Conservation (phyloP, 2,888 invertebrate genomes). For the Leucoptera coffeella region DNA sequence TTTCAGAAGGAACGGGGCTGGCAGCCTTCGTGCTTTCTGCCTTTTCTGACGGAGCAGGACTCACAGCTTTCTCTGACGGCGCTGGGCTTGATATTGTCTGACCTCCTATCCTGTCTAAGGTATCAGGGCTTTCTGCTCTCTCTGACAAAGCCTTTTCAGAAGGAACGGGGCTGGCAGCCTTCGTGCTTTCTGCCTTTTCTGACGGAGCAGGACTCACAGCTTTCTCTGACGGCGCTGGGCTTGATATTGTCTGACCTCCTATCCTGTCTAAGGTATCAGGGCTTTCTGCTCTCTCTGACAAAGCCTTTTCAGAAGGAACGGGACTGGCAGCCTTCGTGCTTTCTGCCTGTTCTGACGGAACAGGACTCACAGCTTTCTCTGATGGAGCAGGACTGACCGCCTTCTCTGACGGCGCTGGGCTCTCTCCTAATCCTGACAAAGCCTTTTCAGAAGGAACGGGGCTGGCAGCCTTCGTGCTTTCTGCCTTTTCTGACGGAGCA, state of each 20-base stretch:
- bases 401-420: not conserved
- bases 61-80: not conserved
- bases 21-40: not conserved
- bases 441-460: not conserved
- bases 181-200: not conserved
- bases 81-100: too few relatives aligned
- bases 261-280: not conserved
- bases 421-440: not conserved
- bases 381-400: too few relatives aligned
- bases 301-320: not conserved
- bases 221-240: not conserved
- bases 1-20: not conserved
- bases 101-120: too few relatives aligned
- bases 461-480: not conserved
- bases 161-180: not conserved
- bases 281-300: not conserved
- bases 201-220: not conserved
- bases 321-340: not conserved
- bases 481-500: constrained; percentile 1
- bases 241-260: too few relatives aligned
- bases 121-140: not conserved
- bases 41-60: not conserved
- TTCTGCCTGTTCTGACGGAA: not conserved
- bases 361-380: not conserved
- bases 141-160: not conserved